Conservation (phyloP, 2,888 invertebrate genomes). For the Boloria euphrosyne region DNA sequence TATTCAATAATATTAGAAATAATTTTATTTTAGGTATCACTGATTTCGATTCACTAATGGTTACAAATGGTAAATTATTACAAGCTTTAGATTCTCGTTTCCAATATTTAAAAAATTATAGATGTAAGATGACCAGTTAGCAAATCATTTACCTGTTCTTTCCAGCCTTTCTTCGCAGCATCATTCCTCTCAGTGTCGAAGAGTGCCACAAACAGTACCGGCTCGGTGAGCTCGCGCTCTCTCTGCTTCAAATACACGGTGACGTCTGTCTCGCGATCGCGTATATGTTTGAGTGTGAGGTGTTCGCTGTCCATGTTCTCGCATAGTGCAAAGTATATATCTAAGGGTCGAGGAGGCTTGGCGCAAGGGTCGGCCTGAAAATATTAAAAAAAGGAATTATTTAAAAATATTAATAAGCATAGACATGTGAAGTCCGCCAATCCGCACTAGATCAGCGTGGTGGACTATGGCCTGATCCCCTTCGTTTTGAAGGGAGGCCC, state of each 20-base stretch:
- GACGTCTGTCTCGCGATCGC: constrained; percentile 71
- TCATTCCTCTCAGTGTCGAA: constrained; percentile 81
- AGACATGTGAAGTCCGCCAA: too few relatives aligned
- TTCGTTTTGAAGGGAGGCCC: too few relatives aligned
- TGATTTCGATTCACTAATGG: too few relatives aligned
- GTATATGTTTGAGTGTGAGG: constrained; percentile 76
- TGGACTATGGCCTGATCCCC: too few relatives aligned
- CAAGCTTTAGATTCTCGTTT: too few relatives aligned
- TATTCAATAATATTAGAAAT: too few relatives aligned
- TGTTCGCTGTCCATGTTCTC: constrained; percentile 85
- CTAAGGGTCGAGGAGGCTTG: constrained; percentile 82
- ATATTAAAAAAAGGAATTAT: neutral
- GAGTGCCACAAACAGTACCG: constrained; percentile 68
- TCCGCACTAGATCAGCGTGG: too few relatives aligned
- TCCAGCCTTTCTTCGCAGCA: constrained; percentile 73
- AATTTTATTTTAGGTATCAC: too few relatives aligned
- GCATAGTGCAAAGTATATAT: constrained; percentile 84
- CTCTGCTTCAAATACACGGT: constrained; percentile 65
- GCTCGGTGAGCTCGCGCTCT: constrained; percentile 70
- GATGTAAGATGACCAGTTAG: too few relatives aligned
- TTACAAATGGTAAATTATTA: too few relatives aligned
- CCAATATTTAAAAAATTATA: too few relatives aligned
- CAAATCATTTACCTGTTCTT: constrained; percentile 64
- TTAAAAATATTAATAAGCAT: too few relatives aligned
- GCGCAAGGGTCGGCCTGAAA: constrained; percentile 84